Evolutionary conservation across 2,113 vertebrate genomes (phyloP).

Genomic region (Lophura nycthemera): DNA sequence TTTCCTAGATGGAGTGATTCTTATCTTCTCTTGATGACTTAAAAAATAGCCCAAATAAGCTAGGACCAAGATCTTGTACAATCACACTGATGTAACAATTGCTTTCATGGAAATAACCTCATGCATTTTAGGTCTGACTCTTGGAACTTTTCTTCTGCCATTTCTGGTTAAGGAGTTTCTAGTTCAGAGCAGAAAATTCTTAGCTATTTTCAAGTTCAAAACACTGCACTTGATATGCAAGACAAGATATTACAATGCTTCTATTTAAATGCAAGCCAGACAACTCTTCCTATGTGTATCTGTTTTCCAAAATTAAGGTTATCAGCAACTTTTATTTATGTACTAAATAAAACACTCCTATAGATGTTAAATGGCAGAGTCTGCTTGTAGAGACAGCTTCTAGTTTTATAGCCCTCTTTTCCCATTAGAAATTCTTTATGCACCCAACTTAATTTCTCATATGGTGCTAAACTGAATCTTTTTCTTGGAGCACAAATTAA

Average conservation of each 20-base stretch:
- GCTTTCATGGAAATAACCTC: background rate
- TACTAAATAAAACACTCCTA: background rate
- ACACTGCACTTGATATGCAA: background rate
- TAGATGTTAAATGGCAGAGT: background rate
- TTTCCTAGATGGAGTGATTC: background rate
- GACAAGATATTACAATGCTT: background rate
- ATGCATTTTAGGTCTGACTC: background rate
- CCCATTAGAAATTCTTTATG: background rate
- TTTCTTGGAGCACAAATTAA: background rate
- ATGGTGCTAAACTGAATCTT: background rate
- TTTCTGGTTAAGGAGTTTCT: background rate
- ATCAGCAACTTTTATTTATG: background rate
- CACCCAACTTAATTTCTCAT: background rate
- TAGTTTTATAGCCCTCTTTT: background rate
- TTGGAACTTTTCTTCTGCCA: background rate
- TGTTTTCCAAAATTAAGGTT: background rate
- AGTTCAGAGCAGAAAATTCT: background rate
- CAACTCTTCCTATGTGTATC: background rate
- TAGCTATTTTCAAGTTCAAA: background rate
- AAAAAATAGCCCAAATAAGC: background rate
- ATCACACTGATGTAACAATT: background rate
- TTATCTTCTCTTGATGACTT: background rate
- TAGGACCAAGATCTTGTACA: background rate
- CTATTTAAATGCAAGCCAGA: background rate
- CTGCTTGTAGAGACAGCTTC: background rate